Conservation (phyloP, 2,797 vertebrate species). For the Anguilla marmorata region DNA sequence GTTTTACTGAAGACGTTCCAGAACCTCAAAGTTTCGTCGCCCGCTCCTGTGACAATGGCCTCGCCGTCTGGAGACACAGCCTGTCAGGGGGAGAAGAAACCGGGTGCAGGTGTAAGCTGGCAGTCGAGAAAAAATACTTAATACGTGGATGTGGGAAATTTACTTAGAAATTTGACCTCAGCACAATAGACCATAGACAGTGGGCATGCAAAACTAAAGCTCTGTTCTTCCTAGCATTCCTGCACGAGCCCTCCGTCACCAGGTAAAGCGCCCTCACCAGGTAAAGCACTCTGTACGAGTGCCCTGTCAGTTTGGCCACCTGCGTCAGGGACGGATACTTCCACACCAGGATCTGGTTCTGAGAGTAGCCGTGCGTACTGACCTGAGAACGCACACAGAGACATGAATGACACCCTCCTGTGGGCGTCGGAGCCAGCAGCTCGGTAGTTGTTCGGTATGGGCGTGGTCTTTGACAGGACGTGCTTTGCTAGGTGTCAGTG, state of each 20-base stretch:
- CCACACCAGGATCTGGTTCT: constrained; percentile 85
- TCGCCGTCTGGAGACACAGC: constrained; percentile 81
- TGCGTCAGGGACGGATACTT: constrained; percentile 81
- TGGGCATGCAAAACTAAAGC: not conserved
- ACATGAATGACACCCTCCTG: not conserved
- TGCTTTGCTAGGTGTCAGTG: not conserved
- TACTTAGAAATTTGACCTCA: not conserved
- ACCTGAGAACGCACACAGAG: constrained; percentile 60
- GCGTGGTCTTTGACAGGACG: not conserved
- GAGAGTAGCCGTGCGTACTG: constrained; percentile 83
- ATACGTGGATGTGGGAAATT: not conserved
- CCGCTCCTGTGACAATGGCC: constrained; percentile 80
- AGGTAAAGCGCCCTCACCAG: constrained; percentile 63
- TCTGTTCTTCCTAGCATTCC: not conserved
- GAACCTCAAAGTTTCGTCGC: constrained; percentile 80
- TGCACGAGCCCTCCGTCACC: not conserved
- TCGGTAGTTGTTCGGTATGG: not conserved
- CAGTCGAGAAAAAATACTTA: not conserved
- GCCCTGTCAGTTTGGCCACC: constrained; percentile 81
- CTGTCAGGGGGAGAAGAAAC: constrained; percentile 48
- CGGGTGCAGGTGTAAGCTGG: not conserved
- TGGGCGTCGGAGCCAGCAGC: not conserved
- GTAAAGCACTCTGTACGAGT: constrained; percentile 81
- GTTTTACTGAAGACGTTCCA: constrained; percentile 86
- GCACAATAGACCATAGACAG: not conserved